phyloP scores from a whole-genome alignment of 2,888 invertebrate species.

The Epicampocera succincta region DNA sequence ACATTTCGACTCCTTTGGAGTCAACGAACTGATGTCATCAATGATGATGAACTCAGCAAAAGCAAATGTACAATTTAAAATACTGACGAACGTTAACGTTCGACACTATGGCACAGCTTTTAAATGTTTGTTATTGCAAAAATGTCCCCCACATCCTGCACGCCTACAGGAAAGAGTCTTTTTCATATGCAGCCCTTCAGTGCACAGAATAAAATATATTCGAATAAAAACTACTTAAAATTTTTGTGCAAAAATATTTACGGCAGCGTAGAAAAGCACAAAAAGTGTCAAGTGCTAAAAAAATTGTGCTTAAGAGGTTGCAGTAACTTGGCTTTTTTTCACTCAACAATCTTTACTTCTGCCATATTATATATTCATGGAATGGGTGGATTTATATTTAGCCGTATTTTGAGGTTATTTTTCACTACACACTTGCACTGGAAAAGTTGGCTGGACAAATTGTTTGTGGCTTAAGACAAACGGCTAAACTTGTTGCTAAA shows the following conservation, averaged over 20 bases:
- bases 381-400: constrained; percentile 7
- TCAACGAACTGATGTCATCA: too few species aligned
- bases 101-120: too few species aligned
- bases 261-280: constrained; percentile 55
- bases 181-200: constrained; percentile 41
- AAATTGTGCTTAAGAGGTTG: constrained; percentile 66
- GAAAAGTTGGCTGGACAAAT: neutral
- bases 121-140: too few species aligned
- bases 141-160: neutral
- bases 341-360: neutral
- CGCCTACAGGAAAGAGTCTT: constrained; percentile 46
- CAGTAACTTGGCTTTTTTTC: constrained; percentile 50
- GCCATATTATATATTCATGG: constrained; percentile 24
- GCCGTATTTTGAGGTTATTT: neutral
- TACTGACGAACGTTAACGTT: too few species aligned
- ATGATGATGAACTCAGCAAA: too few species aligned
- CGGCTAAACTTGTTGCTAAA: too few species aligned
- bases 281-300: constrained; percentile 60
- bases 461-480: neutral
- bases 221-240: constrained; percentile 12
- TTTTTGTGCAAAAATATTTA: constrained; percentile 11
- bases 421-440: neutral
- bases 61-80: too few species aligned
- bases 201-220: constrained; percentile 21
- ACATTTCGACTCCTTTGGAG: too few species aligned